Evolutionary conservation across 2,797 vertebrate genomes (phyloP), one percentile per base, ranked within the genome.

Genomic region (Galagoides demidoff): DNA sequence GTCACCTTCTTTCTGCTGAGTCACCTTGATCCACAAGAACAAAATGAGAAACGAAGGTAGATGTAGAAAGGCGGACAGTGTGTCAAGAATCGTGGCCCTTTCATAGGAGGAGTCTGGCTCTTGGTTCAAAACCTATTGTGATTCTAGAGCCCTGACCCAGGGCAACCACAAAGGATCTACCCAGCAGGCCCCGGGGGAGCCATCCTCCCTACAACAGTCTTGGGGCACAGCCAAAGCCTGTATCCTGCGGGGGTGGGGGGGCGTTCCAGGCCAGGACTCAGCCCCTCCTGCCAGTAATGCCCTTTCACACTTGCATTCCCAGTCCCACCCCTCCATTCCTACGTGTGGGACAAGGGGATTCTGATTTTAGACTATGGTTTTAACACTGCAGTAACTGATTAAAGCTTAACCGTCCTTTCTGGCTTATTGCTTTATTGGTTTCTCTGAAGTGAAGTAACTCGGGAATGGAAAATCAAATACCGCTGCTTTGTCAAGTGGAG

Each of bases 231-330:
- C 11, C 27, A 25, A 23, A 5, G 23, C 39, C 2, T 25, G 57
- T 1, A 13, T 16, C 20, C 37, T 81, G 66, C 29, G 39, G 1
- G 5, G 3, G 2, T 59, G 29, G 39, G 2, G 5, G 3, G 2
- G 10, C 25, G 66, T 8, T 23, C 20, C 31, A 5, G 19, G n/a
- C 7, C 59, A 45, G 6, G 31, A 27, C 22, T 7, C 23, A 0
- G 39, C 37, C 20, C 23, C 25, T 52, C 52, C 7, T 12, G 76
- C 43, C 12, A 6, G 23, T 25, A 45, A 22, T 1, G 3, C n/a
- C 34, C 14, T 17, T 25, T 25, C 7, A 0, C 23, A 4, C 22
- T 59, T 34, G 27, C 12, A 16, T n/a, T 59, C 11, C 0, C 1
- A 23, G 49, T 7, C 1, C 0, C 13, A 4, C 5, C 39, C 61